These are phyloP conservation scores for Sebastes fasciatus DNA, from an alignment of 2,113 vertebrate species.

Conservation along the genomic window DNA sequence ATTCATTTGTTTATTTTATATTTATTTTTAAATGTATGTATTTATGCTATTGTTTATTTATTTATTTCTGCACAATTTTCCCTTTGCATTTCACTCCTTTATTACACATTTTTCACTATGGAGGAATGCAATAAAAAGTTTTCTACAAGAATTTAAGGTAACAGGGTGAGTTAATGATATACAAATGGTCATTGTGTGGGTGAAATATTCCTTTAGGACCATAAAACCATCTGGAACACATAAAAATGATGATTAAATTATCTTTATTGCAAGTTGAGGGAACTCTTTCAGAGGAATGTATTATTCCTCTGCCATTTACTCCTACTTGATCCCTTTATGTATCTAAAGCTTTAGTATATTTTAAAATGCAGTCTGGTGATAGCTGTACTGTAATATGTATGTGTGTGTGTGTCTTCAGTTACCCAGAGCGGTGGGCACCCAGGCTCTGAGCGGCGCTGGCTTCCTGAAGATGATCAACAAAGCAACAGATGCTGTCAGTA, in stretches of 20 bases:
- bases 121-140: too few species aligned
- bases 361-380: background rate
- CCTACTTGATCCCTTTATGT: background rate
- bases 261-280: background rate
- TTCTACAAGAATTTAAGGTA: too few species aligned
- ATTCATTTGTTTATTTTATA: too few species aligned
- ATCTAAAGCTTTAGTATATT: background rate
- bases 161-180: too few species aligned
- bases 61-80: too few species aligned
- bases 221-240: too few species aligned
- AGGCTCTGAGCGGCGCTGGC: slow-evolving; percentile 96
- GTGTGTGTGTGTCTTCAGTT: slow-evolving; percentile 82
- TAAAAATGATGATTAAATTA: background rate
- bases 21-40: too few species aligned
- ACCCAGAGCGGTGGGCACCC: slow-evolving; percentile 93
- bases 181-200: too few species aligned
- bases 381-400: background rate
- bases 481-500: slow-evolving; percentile 96
- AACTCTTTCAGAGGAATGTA: background rate
- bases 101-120: too few species aligned
- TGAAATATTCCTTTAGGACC: too few species aligned
- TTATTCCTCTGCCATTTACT: background rate
- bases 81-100: too few species aligned
- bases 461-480: slow-evolving; percentile 98
- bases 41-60: too few species aligned